phyloP scores from a whole-genome alignment of 2,888 invertebrate genomes.

The Eumerus sabulonum region DNA sequence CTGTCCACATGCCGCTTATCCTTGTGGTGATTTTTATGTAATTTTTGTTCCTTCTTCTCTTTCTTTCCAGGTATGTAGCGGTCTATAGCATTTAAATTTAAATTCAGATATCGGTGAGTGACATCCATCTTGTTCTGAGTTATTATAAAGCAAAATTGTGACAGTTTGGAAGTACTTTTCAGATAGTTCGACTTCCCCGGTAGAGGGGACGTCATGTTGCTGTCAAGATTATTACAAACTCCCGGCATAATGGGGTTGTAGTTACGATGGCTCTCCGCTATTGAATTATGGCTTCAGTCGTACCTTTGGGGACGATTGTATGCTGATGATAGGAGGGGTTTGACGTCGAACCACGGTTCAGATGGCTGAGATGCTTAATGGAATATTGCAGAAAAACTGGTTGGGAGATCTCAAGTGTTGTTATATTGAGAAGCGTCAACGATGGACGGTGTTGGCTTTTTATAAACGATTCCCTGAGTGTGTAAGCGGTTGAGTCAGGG shows the following conservation, averaged over 20 bases:
- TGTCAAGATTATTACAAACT: slow-evolving; percentile 52
- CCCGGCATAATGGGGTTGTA: slow-evolving; percentile 40
- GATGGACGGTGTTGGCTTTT: no score
- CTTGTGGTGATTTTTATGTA: neutral
- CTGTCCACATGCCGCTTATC: no score
- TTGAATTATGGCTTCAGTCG: slow-evolving; percentile 5
- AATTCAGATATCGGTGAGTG: slow-evolving; percentile 14
- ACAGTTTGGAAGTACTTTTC: slow-evolving; percentile 25
- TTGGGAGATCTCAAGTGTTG: no score
- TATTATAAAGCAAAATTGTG: neutral
- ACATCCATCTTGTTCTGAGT: neutral
- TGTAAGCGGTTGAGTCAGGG: no score
- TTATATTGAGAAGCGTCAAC: no score
- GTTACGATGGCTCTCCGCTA: slow-evolving; percentile 19
- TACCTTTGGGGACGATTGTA: neutral
- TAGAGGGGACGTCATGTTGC: slow-evolving; percentile 41
- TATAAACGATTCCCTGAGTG: no score
- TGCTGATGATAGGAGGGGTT: slow-evolving; percentile 8
- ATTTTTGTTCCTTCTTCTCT: slow-evolving; percentile 2
- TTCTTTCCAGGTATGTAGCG: slow-evolving; percentile 47
- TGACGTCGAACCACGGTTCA: no score
- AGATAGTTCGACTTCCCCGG: slow-evolving; percentile 5
- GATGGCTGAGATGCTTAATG: no score
- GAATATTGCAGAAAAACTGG: slow-evolving; percentile 6
- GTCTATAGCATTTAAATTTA: neutral